Evolutionary conservation across 23 tunicate species (phyloP).

Genomic region (Diplosoma virens): DNA sequence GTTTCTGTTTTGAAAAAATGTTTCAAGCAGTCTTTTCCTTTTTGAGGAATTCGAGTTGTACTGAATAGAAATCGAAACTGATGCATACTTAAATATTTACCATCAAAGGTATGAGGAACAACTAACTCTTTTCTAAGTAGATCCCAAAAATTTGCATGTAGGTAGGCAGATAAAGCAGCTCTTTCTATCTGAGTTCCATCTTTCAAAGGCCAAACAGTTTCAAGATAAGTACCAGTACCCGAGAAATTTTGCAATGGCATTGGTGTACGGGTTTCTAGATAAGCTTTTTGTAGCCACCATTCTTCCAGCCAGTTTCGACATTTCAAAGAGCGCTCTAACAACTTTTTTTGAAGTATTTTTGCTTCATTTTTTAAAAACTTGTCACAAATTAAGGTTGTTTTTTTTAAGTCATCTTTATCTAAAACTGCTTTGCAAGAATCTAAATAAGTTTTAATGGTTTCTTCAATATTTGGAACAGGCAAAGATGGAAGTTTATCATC

Average conservation of each 20-base stretch:
- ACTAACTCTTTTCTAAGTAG: conserved; percentile 48
- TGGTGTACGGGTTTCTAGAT: conserved; percentile 56
- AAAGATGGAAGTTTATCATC: conserved; percentile 75
- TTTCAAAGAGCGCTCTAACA: conserved; percentile 38
- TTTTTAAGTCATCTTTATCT: conserved; percentile 60
- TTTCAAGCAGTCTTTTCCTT: conserved; percentile 41
- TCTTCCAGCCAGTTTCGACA: conserved; percentile 78
- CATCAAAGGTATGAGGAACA: conserved; percentile 42
- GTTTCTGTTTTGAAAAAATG: conserved; percentile 58
- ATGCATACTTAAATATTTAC: conserved; percentile 57
- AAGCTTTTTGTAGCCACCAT: conserved; percentile 85
- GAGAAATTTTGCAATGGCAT: conserved; percentile 59
- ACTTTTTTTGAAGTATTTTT: conserved; percentile 46
- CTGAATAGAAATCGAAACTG: conserved; percentile 84
- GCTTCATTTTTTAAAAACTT: conserved; percentile 51
- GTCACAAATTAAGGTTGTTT: conserved; percentile 47
- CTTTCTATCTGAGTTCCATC: conserved; percentile 66
- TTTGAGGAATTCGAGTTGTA: conserved; percentile 67
- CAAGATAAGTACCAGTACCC: conserved; percentile 81
- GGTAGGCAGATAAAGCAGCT: conserved; percentile 27
- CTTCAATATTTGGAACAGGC: conserved; percentile 67
- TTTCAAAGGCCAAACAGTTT: conserved; percentile 64
- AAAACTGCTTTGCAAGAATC: conserved; percentile 86
- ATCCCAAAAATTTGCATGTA: conserved; percentile 58
- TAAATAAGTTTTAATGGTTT: conserved; percentile 70